phyloP scores from a whole-genome alignment of 1,140 invertebrate genomes.

The Bombus sibiricus region DNA sequence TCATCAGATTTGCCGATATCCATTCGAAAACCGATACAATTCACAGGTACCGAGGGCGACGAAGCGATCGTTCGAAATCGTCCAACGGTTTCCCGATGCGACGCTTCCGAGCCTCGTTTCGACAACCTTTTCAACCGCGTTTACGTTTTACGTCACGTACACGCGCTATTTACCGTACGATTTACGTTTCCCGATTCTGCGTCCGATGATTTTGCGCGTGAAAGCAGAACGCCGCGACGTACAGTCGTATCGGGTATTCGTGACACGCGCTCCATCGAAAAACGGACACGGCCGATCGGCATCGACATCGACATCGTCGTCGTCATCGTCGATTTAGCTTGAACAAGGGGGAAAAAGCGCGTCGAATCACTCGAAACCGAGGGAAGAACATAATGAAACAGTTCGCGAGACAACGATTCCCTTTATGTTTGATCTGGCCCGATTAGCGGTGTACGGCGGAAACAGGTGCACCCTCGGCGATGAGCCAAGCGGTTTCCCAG shows the following conservation, averaged over 20 bases:
- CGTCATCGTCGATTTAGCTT: slow-evolving; percentile 7
- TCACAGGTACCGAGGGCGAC: slow-evolving; percentile 1
- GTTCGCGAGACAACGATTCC: not conserved
- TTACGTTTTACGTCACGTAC: slow-evolving; percentile 40
- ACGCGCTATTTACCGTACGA: slow-evolving; percentile 34
- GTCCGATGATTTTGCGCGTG: not conserved
- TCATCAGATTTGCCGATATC: slow-evolving; percentile 60
- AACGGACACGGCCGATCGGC: slow-evolving; percentile 13
- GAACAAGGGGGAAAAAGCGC: no score
- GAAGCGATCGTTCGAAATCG: slow-evolving; percentile 26
- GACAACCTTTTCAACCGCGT: not conserved
- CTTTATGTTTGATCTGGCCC: slow-evolving; percentile 39
- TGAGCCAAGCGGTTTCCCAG: slow-evolving; percentile 62
- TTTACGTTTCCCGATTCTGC: slow-evolving; percentile 33
- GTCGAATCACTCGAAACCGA: not conserved
- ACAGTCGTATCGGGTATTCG: slow-evolving; percentile 23
- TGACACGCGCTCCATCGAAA: slow-evolving; percentile 41
- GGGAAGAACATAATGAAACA: slow-evolving; percentile 22
- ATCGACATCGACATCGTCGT: not conserved
- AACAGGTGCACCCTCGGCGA: slow-evolving; percentile 61
- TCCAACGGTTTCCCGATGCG: not conserved
- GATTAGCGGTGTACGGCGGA: slow-evolving; percentile 43
- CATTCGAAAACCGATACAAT: slow-evolving; percentile 64
- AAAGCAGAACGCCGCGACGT: not conserved
- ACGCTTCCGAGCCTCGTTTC: slow-evolving; percentile 11